These are phyloP conservation scores for Agrilus planipennis DNA, from an alignment of 1,140 invertebrate genomes.

Conservation along the genomic window DNA sequence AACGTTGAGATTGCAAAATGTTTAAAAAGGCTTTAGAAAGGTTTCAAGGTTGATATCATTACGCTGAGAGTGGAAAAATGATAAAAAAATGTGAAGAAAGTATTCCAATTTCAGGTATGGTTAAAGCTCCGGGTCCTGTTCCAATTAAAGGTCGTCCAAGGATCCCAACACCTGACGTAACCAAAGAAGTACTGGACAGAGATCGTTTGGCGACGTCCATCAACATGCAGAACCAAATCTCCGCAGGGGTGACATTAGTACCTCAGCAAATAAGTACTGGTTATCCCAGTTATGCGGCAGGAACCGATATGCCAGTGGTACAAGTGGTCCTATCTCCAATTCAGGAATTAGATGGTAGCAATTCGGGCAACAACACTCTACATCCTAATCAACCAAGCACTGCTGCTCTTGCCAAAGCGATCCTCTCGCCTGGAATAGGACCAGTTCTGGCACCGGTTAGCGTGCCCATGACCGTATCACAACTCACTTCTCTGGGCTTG, in stretches of 20 bases:
- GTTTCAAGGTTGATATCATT: too few species aligned
- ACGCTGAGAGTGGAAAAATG: too few species aligned
- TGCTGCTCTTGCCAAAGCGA: constrained; percentile 56
- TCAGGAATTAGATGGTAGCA: constrained; percentile 53
- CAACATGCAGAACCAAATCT: constrained; percentile 16
- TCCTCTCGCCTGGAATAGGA: constrained; percentile 50
- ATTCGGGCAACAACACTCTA: constrained; percentile 54
- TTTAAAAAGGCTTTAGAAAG: too few species aligned
- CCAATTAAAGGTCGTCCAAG: constrained; percentile 62
- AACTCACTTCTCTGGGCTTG: constrained; percentile 31
- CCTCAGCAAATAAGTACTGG: constrained; percentile 41
- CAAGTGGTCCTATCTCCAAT: constrained; percentile 70
- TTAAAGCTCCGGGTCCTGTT: constrained; percentile 49
- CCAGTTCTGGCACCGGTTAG: constrained; percentile 45
- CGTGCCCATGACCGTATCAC: constrained; percentile 31
- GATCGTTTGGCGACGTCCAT: constrained; percentile 38
- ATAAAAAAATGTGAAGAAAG: too few species aligned
- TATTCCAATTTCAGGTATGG: constrained; percentile 37
- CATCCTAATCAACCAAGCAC: constrained; percentile 54
- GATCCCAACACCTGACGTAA: constrained; percentile 76
- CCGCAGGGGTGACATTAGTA: constrained; percentile 46
- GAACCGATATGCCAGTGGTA: constrained; percentile 50
- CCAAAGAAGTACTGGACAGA: constrained; percentile 60
- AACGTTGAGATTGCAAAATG: too few species aligned
- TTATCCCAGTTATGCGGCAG: constrained; percentile 37